A percentile compares a stretch with the other conserved stretches of the same genome.
phyloP scores from a whole-genome alignment of 2,888 invertebrate genomes.

The Eilema depressum region DNA sequence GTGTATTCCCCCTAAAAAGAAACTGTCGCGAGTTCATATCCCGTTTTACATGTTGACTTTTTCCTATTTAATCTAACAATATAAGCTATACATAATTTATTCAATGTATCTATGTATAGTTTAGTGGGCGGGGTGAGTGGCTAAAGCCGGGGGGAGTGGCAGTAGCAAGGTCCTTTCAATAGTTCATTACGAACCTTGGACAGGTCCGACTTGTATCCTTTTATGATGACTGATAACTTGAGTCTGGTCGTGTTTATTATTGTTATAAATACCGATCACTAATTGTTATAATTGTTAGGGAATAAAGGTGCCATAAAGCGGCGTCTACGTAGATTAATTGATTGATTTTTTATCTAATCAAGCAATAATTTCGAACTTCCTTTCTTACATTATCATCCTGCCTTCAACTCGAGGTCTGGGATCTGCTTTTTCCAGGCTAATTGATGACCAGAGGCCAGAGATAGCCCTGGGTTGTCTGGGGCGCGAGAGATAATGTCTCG shows the following conservation, averaged over 20 bases:
- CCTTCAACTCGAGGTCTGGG: no score
- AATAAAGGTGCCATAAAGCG: neutral
- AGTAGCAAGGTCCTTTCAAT: slow-evolving; percentile 40
- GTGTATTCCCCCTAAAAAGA: no score
- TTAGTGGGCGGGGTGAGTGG: slow-evolving; percentile 6
- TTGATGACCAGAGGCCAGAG: no score
- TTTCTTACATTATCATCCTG: no score
- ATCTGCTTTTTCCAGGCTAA: no score
- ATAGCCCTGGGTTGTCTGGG: no score
- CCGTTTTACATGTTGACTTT: no score
- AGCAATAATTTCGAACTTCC: no score
- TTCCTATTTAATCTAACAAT: neutral
- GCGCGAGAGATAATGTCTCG: no score
- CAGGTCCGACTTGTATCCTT: slow-evolving; percentile 24
- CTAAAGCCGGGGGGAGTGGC: slow-evolving; percentile 7
- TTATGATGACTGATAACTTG: slow-evolving; percentile 22
- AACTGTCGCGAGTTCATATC: no score
- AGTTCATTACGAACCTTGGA: slow-evolving; percentile 36
- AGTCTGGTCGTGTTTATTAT: slow-evolving; percentile 12
- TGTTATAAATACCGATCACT: neutral
- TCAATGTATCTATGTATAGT: neutral
- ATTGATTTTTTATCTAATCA: no score
- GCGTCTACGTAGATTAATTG: neutral
- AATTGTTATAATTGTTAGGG: neutral
- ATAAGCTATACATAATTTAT: neutral